Evolutionary conservation across 2,113 vertebrate genomes (phyloP).

Genomic region (Hydrochoerus hydrochaeris): DNA sequence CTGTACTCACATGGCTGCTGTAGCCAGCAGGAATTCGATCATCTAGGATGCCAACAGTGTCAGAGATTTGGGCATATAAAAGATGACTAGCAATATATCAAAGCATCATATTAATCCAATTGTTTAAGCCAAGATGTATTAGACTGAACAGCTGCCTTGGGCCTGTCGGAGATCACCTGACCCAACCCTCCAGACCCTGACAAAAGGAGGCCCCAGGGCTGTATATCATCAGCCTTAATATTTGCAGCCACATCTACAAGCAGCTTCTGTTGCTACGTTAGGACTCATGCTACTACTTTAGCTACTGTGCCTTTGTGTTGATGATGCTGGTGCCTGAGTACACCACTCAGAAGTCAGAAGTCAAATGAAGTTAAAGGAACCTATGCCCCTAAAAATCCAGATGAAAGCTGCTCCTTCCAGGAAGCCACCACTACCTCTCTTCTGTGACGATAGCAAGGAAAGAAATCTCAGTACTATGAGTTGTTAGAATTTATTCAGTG

Average conservation of each 20-base stretch:
- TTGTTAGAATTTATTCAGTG: background rate
- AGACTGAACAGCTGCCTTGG: slow-evolving; percentile 61
- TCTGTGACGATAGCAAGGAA: background rate
- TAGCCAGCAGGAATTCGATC: slow-evolving; percentile 56
- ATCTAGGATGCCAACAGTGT: slow-evolving; percentile 56
- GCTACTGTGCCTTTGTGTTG: background rate
- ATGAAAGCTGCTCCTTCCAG: background rate
- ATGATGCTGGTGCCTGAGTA: background rate
- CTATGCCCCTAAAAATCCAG: background rate
- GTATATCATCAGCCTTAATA: slow-evolving; percentile 60
- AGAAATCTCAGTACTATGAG: background rate
- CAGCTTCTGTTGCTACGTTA: background rate
- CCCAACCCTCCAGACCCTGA: slow-evolving; percentile 59
- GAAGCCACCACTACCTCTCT: background rate
- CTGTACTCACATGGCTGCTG: slow-evolving; percentile 4
- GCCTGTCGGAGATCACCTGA: slow-evolving; percentile 31
- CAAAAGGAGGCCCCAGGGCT: background rate
- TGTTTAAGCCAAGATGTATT: slow-evolving; percentile 72
- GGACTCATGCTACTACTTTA: background rate
- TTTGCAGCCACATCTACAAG: background rate
- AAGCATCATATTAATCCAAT: slow-evolving; percentile 74
- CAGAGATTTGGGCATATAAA: slow-evolving; percentile 70
- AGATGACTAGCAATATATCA: slow-evolving; percentile 75
- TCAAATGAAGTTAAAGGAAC: background rate
- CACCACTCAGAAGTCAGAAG: background rate